Percentiles rank a stretch among this genome's conserved stretches.
Evolutionary conservation across 2,888 invertebrate genomes (phyloP).

Genomic region (Nesidiocoris tenuis): DNA sequence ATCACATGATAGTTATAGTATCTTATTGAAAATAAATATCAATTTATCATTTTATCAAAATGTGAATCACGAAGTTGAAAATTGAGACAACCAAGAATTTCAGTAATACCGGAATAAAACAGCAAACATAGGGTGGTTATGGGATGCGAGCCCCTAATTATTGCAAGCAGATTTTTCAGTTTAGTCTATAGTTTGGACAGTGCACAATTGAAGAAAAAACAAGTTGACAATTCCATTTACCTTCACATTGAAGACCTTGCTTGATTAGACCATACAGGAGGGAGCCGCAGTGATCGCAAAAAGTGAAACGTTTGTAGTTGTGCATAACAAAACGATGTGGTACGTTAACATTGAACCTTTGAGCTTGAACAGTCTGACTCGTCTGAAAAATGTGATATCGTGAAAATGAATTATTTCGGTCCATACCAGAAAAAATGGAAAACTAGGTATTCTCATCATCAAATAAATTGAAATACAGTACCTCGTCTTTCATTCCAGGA

Average conservation of each 20-base stretch:
- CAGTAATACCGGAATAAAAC: too few relatives aligned
- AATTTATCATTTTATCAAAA: too few relatives aligned
- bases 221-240: constrained; percentile 57
- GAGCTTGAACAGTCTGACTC: constrained; percentile 59
- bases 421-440: background rate
- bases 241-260: constrained; percentile 95
- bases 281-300: constrained; percentile 99
- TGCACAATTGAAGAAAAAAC: background rate
- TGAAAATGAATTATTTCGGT: background rate
- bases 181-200: too few relatives aligned
- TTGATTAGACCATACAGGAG: constrained; percentile 92
- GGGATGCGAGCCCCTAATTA: too few relatives aligned
- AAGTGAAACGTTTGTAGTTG: constrained; percentile 96
- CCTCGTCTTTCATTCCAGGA: constrained; percentile 86
- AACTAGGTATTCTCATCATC: background rate
- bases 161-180: too few relatives aligned
- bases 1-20: too few relatives aligned
- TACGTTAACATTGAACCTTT: constrained; percentile 95
- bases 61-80: too few relatives aligned
- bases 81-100: background rate
- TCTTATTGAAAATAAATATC: too few relatives aligned
- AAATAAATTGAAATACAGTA: too few relatives aligned
- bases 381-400: constrained; percentile 43
- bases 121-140: too few relatives aligned
- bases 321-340: constrained; percentile 96